Evolutionary conservation across 2,113 vertebrate species (phyloP), one percentile per base, ranked within the genome.

Genomic region (Tamias sibiricus): DNA sequence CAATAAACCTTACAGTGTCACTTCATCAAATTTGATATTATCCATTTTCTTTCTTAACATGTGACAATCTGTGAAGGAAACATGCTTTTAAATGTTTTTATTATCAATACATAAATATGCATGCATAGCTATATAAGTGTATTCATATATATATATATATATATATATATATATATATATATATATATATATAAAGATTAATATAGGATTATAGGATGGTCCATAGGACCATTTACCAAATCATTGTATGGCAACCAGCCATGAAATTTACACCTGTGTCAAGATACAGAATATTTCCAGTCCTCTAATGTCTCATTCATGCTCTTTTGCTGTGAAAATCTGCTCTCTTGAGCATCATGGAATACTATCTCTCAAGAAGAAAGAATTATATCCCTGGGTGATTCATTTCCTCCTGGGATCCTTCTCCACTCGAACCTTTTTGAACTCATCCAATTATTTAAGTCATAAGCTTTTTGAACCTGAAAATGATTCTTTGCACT

Each of bases 401-500:
- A 37, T 44, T 90, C n/a, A 85, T 59, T 94, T 87, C 64, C 22
- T 37, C 14, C 9, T 74, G 57, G 57, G 37, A 22, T 71, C 86
- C 13, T 94, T 80, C 42, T 93, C 7, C 42, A 80, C 16, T 32
- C 3, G 9, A 83, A 74, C 37, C 10, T 95, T 90, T n/a, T 82
- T n/a, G n/a, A 93, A 92, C 14, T 71, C 32, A 84, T 87, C 17
- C n/a, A 81, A 52, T 85, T 87, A 88, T 76, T 92, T 76, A 96
- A 92, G 20, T 80, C 54, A 42, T 44, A 80, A 88, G 35, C 10
- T 35, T 71, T 28, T 64, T 37, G 47, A 20, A 26, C 2, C 11
- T 79, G 32, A 85, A 37, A 95, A 92, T 1, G 49, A 40, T n/a
- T 52, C 14, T 84, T 83, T 44, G 24, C 13, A 57, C 68, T n/a